Conservation (phyloP, 2,113 vertebrate genomes). For the Heterotis niloticus region DNA sequence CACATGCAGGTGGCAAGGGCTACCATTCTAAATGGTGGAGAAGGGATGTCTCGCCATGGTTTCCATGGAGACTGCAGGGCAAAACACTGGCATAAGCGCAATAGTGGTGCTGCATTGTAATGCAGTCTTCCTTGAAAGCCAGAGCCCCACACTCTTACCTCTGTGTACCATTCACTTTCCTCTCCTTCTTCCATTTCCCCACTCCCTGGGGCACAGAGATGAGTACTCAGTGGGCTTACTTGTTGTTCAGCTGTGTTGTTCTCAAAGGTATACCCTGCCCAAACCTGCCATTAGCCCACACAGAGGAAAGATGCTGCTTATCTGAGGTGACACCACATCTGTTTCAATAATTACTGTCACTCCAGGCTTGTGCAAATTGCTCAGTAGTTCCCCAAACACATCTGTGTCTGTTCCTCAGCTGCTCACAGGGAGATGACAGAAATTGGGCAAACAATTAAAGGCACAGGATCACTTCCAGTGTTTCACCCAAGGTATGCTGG, state of each 20-base stretch:
- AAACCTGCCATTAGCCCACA: too few relatives aligned
- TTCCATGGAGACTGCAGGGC: conserved; percentile 58
- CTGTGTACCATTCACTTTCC: background rate
- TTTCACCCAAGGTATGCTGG: background rate
- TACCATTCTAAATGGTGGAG: background rate
- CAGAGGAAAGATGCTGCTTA: background rate
- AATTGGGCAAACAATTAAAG: background rate
- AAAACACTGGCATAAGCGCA: conserved; percentile 45
- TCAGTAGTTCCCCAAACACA: background rate
- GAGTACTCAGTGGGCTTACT: too few relatives aligned
- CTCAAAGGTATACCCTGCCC: too few relatives aligned
- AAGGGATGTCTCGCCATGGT: conserved; percentile 43
- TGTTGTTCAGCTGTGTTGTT: too few relatives aligned
- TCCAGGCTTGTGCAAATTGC: background rate
- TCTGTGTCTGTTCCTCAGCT: background rate
- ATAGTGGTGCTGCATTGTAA: conserved; percentile 61
- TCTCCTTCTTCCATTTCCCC: background rate
- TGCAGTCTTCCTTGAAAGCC: conserved; percentile 33
- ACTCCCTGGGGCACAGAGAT: too few relatives aligned
- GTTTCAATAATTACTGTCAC: background rate
- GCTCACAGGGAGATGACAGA: background rate
- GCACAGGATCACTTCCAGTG: background rate
- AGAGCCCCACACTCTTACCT: background rate
- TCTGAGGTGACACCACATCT: background rate
- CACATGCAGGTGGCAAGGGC: background rate